Conservation (phyloP, 2,888 invertebrate species). For the Glyphotaelius pellucidus region DNA sequence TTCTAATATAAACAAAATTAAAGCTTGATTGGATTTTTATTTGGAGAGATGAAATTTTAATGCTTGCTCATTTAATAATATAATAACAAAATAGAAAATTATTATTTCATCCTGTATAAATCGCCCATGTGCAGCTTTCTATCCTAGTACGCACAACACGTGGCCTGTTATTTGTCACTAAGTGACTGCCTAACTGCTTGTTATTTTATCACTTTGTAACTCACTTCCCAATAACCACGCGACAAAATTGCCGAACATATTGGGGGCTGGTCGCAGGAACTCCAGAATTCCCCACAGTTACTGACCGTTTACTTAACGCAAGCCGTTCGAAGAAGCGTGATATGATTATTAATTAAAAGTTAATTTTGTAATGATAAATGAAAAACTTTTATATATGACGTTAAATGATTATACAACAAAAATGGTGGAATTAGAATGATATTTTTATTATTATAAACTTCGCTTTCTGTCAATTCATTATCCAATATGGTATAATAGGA, state of each 20-base stretch:
- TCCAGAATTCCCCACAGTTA: not conserved
- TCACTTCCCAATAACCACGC: conserved; percentile 16
- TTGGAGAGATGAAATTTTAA: no score
- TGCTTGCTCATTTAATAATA: no score
- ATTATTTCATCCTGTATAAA: conserved; percentile 1
- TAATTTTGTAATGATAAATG: not conserved
- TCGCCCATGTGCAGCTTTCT: conserved; percentile 38
- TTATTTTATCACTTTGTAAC: conserved; percentile 12
- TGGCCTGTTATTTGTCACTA: conserved; percentile 31
- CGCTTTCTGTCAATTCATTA: no score
- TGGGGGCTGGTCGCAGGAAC: not conserved
- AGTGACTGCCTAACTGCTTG: not conserved
- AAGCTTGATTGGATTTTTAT: no score
- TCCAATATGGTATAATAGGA: no score
- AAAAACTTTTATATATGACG: not conserved
- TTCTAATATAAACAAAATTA: no score
- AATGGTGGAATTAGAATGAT: no score
- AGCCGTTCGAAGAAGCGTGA: no score
- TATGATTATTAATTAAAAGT: not conserved
- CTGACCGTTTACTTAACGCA: not conserved
- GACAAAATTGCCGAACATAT: not conserved
- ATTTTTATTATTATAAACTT: no score
- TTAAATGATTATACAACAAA: no score
- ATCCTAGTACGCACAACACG: conserved; percentile 9
- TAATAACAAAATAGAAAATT: no score